phyloP scores from a whole-genome alignment of 2,113 vertebrate species.

The Xyliphius kryptos region DNA sequence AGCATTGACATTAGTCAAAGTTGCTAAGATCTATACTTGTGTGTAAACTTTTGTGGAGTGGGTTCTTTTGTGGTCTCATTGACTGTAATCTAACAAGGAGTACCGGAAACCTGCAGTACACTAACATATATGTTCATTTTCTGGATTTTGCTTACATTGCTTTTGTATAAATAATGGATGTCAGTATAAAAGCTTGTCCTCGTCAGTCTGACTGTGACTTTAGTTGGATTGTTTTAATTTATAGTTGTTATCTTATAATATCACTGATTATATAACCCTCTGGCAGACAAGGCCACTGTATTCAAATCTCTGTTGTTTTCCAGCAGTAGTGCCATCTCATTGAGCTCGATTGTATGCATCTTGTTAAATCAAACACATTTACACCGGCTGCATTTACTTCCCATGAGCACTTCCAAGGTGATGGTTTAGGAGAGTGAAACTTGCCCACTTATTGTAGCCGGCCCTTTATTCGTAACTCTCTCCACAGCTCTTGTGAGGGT shows the following conservation, averaged over 20 bases:
- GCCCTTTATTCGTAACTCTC: conserved; percentile 23
- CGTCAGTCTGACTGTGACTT: too few species aligned
- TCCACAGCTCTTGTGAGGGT: conserved; percentile 15
- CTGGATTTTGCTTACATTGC: too few species aligned
- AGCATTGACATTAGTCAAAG: too few species aligned
- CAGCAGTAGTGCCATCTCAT: conserved; percentile 29
- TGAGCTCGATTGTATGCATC: conserved; percentile 27
- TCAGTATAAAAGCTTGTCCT: too few species aligned
- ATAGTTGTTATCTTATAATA: conserved; percentile 7
- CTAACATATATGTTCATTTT: conserved; percentile 8
- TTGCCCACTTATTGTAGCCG: conserved; percentile 27
- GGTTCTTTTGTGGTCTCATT: too few species aligned
- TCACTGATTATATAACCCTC: conserved; percentile 5
- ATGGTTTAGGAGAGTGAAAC: conserved; percentile 12
- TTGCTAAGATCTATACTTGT: too few species aligned
- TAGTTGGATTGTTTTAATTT: too few species aligned
- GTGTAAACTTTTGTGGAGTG: too few species aligned
- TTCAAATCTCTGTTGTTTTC: conserved; percentile 41
- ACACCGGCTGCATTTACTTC: not conserved
- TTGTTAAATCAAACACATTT: conserved; percentile 22
- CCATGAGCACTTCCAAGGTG: too few species aligned
- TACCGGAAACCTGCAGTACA: not conserved
- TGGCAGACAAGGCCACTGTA: conserved; percentile 14
- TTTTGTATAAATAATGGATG: too few species aligned
- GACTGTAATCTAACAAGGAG: too few species aligned